Evolutionary conservation across 2,888 invertebrate species (phyloP), one percentile per base, ranked within the genome.

Genomic region (Proisotoma minuta): DNA sequence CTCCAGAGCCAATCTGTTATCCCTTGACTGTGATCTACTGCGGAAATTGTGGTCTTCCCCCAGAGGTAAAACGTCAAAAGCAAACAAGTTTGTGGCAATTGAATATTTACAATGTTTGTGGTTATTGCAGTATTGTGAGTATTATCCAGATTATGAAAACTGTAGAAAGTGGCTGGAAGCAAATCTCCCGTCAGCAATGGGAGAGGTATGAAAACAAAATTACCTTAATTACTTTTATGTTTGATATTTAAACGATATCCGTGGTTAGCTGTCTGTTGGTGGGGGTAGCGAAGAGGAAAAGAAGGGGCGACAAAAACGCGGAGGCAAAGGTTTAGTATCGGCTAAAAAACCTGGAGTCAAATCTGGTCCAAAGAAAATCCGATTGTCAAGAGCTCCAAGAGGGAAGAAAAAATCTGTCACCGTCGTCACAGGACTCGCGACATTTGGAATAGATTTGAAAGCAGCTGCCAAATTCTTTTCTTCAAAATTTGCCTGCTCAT

Each of bases 321-420:
- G 98, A 39, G 98, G 98, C 8, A 96, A 96, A 78, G 52, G 52
- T 23, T 29, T 52, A 5, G 52, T 52, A 28, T 96, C 96, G 78
- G 86, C 94, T 10, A 96, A 95, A 79, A 95, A 95, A 82, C 40
- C 71, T 23, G 94, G 91, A 77, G 95, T 92, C 77, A 91, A 91
- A 74, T 90, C 91, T 78, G 88, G 87, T 12, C 91, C 91, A 12
- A 91, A 90, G 77, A 84, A 89, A 77, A 87, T 93, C 49, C 87
- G 87, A 76, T 84, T 94, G 2, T 92, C 91, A 1, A 83, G 92
- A 76, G 90, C 93, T 68, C 94, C 96, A 22, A 84, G 99, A 74
- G 98, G 98, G 66, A 99, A 99, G 78, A 98, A 97, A 86, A 97
- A 98, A 84, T 94, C 91, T 47, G 96, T 98, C 1, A 99, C 99